phyloP scores from a whole-genome alignment of 2,797 vertebrate species.

The Lycodopsis pacificus region DNA sequence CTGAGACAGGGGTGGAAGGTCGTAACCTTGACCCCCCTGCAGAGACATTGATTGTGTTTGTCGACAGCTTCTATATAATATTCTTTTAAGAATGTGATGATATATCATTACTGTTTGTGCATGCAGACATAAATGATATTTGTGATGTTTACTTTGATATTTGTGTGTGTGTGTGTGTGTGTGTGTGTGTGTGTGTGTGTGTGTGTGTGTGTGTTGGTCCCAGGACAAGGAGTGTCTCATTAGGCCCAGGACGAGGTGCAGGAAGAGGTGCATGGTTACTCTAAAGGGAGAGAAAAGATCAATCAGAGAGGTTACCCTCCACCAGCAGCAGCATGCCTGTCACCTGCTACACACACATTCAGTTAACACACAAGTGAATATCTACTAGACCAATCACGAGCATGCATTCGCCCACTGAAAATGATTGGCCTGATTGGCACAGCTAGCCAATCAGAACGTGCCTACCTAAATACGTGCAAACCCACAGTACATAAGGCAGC shows the following conservation, averaged over 20 bases:
- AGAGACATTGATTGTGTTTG: conserved; percentile 14
- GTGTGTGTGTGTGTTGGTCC: conserved; percentile 32
- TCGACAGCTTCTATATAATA: not conserved
- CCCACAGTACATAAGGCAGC: too few relatives aligned
- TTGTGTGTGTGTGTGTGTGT: not conserved
- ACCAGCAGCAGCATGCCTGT: conserved; percentile 31
- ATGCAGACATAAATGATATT: not conserved
- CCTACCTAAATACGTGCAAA: too few relatives aligned
- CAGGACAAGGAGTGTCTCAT: conserved; percentile 74
- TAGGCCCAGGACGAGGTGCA: conserved; percentile 74
- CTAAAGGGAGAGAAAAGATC: conserved; percentile 79
- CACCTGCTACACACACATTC: conserved; percentile 63
- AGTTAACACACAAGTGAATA: conserved; percentile 20
- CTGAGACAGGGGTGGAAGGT: conserved; percentile 77
- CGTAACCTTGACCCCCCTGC: conserved; percentile 65
- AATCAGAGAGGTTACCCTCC: conserved; percentile 72
- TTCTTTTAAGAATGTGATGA: not conserved
- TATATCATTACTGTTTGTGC: not conserved
- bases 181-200: conserved; percentile 24
- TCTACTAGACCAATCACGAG: not conserved
- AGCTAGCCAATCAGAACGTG: too few relatives aligned
- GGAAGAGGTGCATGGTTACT: conserved; percentile 79
- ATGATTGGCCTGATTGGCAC: too few relatives aligned
- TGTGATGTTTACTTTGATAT: not conserved
- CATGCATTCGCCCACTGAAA: too few relatives aligned